Conservation (phyloP, 92 coral and sea anemone species). For the Actinostola sp. region DNA sequence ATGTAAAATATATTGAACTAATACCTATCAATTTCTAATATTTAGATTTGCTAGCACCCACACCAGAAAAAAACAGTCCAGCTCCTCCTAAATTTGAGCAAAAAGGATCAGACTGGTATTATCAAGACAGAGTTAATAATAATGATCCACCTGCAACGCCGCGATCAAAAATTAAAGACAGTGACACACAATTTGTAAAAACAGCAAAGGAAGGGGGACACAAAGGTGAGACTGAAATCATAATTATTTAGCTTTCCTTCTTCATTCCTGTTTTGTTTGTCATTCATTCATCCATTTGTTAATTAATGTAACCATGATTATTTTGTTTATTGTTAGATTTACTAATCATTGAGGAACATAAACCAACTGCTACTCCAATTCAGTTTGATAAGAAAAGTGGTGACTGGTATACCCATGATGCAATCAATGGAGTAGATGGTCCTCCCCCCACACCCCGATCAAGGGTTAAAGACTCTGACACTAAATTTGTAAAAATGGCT, state of each 20-base stretch:
- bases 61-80: conserved; percentile 19
- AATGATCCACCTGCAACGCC: conserved; percentile 35
- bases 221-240: conserved; percentile 13
- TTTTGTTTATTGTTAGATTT: conserved; percentile 28
- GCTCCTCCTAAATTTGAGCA: conserved; percentile 1
- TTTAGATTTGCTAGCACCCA: conserved; percentile 26
- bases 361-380: conserved; percentile 23
- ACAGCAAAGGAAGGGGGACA: conserved; percentile 31
- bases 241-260: too few species aligned
- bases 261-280: neutral
- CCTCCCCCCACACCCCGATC: conserved; percentile 27
- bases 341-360: conserved; percentile 38
- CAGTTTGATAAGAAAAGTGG: conserved; percentile 44
- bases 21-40: too few species aligned
- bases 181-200: conserved; percentile 27
- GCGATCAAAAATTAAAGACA: conserved; percentile 14
- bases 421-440: conserved; percentile 14
- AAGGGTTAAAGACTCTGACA: conserved; percentile 14
- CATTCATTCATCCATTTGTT: too few species aligned
- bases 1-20: too few species aligned
- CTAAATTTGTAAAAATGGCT: conserved; percentile 15
- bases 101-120: conserved; percentile 32
- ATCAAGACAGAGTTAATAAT: conserved; percentile 19
- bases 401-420: conserved; percentile 54
- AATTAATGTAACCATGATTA: neutral